phyloP scores from a whole-genome alignment of 2,888 invertebrate species.

The Aleiodes leptofemur region DNA sequence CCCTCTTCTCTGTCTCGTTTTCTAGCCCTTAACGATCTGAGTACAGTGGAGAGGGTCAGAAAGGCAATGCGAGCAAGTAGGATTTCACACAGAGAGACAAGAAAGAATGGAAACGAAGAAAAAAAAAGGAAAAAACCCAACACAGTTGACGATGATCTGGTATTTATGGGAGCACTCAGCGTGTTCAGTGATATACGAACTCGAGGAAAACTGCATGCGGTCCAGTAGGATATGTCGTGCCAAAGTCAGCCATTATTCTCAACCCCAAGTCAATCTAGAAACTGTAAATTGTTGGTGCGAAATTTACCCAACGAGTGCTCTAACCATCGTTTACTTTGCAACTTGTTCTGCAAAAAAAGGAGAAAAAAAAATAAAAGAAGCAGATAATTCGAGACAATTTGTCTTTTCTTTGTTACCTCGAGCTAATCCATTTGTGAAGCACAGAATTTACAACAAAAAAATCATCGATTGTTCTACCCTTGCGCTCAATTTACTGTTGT shows the following conservation, averaged over 20 bases:
- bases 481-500: background rate
- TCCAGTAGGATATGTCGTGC: conserved; percentile 43
- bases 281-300: conserved; percentile 42
- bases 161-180: conserved; percentile 68
- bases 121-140: conserved; percentile 38
- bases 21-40: conserved; percentile 3
- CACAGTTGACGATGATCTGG: conserved; percentile 45
- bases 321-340: conserved; percentile 1
- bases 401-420: too few relatives aligned
- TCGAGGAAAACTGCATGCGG: conserved; percentile 52
- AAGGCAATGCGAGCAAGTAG: conserved; percentile 2
- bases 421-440: too few relatives aligned
- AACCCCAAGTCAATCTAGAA: conserved; percentile 37
- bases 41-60: conserved; percentile 31
- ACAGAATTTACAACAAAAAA: conserved; percentile 21
- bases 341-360: too few relatives aligned
- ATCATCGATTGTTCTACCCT: conserved; percentile 18
- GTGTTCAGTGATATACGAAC: conserved; percentile 61
- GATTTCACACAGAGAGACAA: conserved; percentile 37
- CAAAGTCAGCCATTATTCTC: conserved; percentile 34
- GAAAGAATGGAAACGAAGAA: conserved; percentile 41
- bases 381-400: conserved; percentile 7
- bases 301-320: background rate
- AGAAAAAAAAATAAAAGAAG: conserved; percentile 21
- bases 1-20: conserved; percentile 37